These are phyloP conservation scores for Orchestes rusci DNA, from an alignment of 2,888 invertebrate genomes.

Conservation along the genomic window DNA sequence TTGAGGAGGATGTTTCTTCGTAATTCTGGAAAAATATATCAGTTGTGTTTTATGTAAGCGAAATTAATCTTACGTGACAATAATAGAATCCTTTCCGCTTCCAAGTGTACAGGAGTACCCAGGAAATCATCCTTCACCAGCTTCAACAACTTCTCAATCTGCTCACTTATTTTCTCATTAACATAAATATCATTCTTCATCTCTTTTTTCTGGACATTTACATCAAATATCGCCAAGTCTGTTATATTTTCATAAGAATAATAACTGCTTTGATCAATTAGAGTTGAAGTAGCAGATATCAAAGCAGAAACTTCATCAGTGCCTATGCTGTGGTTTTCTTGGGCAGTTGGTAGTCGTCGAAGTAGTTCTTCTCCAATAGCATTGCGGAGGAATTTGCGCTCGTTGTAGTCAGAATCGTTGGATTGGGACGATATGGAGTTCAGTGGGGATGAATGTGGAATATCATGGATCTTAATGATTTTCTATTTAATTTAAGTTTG, in stretches of 20 bases:
- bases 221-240: neutral
- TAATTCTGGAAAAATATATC: conserved; percentile 6
- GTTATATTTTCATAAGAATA: conserved; percentile 9
- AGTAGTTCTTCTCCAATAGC: conserved; percentile 8
- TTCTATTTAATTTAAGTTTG: too few species aligned
- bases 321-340: too few species aligned
- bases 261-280: neutral
- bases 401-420: conserved; percentile 2
- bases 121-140: conserved; percentile 7
- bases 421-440: too few species aligned
- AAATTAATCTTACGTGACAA: conserved; percentile 8
- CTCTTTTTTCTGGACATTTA: neutral
- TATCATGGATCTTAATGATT: too few species aligned
- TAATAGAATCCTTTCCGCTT: conserved; percentile 8
- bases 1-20: conserved; percentile 3
- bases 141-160: conserved; percentile 3
- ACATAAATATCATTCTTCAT: conserved; percentile 6
- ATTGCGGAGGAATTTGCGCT: conserved; percentile 1
- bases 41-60: too few species aligned
- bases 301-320: conserved; percentile 9
- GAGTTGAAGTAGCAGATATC: neutral
- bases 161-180: conserved; percentile 3
- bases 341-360: neutral
- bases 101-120: conserved; percentile 9
- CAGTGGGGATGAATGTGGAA: too few species aligned